Percentiles rank a stretch among this genome's conserved stretches.
These are phyloP conservation scores for Diadema setosum DNA, from an alignment of 35 echinoderm and acorn worm species.

Conservation along the genomic window DNA sequence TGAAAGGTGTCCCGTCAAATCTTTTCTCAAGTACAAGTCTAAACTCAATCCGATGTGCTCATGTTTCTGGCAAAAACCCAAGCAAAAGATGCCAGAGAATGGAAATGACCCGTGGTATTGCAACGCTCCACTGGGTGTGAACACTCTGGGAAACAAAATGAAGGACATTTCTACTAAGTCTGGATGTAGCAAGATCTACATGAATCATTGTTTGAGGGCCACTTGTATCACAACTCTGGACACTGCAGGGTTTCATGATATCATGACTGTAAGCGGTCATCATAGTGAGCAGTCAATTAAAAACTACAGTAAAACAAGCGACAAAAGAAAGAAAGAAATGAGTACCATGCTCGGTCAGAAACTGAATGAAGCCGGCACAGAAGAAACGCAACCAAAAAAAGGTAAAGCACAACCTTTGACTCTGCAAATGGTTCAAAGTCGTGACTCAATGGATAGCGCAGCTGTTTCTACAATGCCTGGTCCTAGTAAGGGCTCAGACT, in stretches of 20 bases:
- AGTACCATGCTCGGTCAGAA: too few species aligned
- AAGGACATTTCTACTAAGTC: neutral
- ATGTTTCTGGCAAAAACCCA: neutral
- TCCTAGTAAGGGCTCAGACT: too few species aligned
- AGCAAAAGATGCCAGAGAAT: neutral
- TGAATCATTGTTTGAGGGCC: slow-evolving; percentile 2
- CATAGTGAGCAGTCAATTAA: too few species aligned
- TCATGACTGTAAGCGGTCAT: too few species aligned
- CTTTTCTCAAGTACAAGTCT: neutral
- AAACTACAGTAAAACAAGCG: too few species aligned
- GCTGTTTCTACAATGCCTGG: too few species aligned
- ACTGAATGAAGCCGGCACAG: too few species aligned
- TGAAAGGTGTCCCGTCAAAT: neutral
- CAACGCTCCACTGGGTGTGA: neutral
- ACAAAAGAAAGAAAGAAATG: too few species aligned
- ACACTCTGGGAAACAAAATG: neutral
- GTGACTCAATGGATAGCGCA: too few species aligned
- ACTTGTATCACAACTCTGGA: neutral
- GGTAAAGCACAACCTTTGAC: too few species aligned
- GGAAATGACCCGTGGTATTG: neutral
- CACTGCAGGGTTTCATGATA: neutral
- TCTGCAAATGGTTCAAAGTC: too few species aligned
- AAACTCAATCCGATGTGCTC: slow-evolving; percentile 8
- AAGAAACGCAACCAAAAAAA: too few species aligned
- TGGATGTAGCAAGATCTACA: neutral